Conservation (phyloP, 1,140 invertebrate species). For the Drosophila melanica region DNA sequence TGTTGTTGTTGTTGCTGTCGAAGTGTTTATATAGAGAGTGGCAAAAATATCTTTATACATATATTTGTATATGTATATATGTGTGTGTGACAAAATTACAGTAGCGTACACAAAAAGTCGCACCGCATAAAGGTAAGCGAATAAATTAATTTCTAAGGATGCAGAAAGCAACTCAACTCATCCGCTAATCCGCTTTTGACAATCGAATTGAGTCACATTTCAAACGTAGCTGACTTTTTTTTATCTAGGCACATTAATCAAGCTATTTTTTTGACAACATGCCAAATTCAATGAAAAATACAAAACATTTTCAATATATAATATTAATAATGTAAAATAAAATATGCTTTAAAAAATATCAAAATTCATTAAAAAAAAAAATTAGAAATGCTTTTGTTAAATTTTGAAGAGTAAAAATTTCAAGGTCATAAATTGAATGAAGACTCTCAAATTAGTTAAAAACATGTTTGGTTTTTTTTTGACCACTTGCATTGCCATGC, state of each 20-base stretch:
- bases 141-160: background rate
- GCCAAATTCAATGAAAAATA: constrained; percentile 18
- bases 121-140: background rate
- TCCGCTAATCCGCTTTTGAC: background rate
- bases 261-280: constrained; percentile 8
- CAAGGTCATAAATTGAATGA: too few species aligned
- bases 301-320: background rate
- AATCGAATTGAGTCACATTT: constrained; percentile 5
- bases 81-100: constrained; percentile 40
- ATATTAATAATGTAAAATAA: too few species aligned
- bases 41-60: constrained; percentile 49
- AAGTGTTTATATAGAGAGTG: constrained; percentile 59
- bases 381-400: too few species aligned
- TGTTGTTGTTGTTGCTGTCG: constrained; percentile 35
- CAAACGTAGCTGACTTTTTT: background rate
- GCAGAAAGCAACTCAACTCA: constrained; percentile 2
- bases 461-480: background rate
- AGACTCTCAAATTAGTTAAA: too few species aligned
- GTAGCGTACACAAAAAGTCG: constrained; percentile 44
- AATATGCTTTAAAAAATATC: too few species aligned
- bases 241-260: constrained; percentile 3
- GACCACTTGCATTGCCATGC: background rate
- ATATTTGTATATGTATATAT: constrained; percentile 6
- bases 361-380: too few species aligned
- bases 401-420: too few species aligned